Evolutionary conservation across 2,113 vertebrate genomes (phyloP).

Genomic region (Crotalus tigris): DNA sequence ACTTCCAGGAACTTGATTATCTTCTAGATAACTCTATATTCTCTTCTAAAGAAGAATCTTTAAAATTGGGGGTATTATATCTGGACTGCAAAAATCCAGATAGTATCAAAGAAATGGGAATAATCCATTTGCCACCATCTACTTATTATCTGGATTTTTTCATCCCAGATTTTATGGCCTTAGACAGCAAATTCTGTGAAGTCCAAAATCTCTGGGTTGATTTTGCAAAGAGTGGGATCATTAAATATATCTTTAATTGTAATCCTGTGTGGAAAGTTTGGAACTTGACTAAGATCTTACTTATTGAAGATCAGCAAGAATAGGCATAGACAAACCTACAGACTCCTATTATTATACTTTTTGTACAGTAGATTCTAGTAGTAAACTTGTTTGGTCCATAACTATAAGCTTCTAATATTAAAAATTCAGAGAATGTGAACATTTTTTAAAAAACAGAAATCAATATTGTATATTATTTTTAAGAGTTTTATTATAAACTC

Average conservation of each 20-base stretch:
- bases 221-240: background rate
- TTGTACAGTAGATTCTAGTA: background rate
- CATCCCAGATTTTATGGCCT: background rate
- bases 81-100: background rate
- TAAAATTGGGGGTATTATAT: background rate
- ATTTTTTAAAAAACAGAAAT: background rate
- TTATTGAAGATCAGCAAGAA: background rate
- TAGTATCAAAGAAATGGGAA: background rate
- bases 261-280: background rate
- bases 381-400: background rate
- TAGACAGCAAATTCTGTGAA: background rate
- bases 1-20: background rate
- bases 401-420: background rate
- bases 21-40: background rate
- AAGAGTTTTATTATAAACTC: background rate
- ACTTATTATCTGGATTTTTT: background rate
- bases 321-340: background rate
- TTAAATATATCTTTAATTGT: background rate
- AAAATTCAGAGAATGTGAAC: background rate
- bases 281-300: background rate
- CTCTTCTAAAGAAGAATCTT: background rate
- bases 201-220: background rate
- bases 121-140: background rate
- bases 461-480: background rate
- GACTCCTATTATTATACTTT: background rate